Evolutionary conservation across 2,888 invertebrate species (phyloP), one percentile per base, ranked within the genome.

Genomic region (Nymphalis urticae): DNA sequence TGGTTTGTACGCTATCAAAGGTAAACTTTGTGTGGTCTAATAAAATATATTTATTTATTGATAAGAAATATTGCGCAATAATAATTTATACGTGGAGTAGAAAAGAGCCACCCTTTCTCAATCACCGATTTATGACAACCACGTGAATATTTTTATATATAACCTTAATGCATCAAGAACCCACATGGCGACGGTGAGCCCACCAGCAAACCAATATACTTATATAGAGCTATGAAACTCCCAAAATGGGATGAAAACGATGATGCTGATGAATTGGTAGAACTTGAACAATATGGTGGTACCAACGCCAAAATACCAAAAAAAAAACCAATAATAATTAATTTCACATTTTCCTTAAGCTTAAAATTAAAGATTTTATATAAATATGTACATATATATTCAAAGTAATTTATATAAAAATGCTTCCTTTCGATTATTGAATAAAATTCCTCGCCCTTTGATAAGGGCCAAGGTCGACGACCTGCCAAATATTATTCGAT

Each of bases 381-480:
- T 4, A 56, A 13, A 17, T 24, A 6, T 27, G 4, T 32, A 16
- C 7, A n/a, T n/a, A 17, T 16, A 17, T 8, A 56, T 32, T n/a
- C 17, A 16, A 8, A 6, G 21, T 7, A 17, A 56, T 17, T 32
- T 6, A 19, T n/a, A 19, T n/a, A 13, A 36, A n/a, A 36, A n/a
- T 3, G 9, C 8, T 58, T 42, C 19, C 58, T 42, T 42, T n/a
- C n/a, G 27, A n/a, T 42, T 58, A 58, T 58, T 58, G 32, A 42
- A 58, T 32, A 59, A 21, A 64, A 61, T 50, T 36, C 62, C 50
- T 48, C 48, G 60, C 58, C 69, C 70, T 67, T 50, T 48, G 70
- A 71, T 71, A 71, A 71, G 68, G 69, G 70, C 68, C 68, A 65
- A 68, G 64, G 70, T 71, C n/a, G 62, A 48, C 64, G 70, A 71